Conservation (phyloP, 2,888 invertebrate species). For the Ernsta delagoae region DNA sequence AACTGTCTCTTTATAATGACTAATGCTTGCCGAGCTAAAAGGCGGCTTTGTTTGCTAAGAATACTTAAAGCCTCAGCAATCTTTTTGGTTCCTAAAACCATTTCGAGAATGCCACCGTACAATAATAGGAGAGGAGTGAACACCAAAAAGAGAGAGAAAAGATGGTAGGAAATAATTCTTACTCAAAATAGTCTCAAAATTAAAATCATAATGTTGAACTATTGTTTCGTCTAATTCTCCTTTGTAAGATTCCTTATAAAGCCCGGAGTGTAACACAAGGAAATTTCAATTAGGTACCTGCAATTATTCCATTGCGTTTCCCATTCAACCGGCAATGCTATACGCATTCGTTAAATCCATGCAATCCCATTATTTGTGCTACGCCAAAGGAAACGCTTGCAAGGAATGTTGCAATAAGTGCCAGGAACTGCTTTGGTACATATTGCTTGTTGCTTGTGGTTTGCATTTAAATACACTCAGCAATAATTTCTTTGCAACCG, state of each 20-base stretch:
- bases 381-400: background rate
- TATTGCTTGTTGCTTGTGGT: background rate
- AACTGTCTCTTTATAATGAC: constrained; percentile 37
- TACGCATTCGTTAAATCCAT: constrained; percentile 12
- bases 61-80: constrained; percentile 60
- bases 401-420: constrained; percentile 53
- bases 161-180: background rate
- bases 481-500: too few relatives aligned
- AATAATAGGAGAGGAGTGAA: constrained; percentile 38
- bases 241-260: too few relatives aligned
- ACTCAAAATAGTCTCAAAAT: too few relatives aligned
- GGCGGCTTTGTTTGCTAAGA: constrained; percentile 43
- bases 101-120: constrained; percentile 60
- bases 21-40: constrained; percentile 24
- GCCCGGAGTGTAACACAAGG: too few relatives aligned
- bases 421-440: constrained; percentile 41
- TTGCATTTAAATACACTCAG: too few relatives aligned
- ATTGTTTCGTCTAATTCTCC: too few relatives aligned
- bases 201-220: too few relatives aligned
- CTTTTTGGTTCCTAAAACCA: constrained; percentile 72
- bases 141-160: background rate
- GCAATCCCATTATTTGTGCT: constrained; percentile 6
- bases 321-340: background rate
- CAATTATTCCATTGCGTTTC: background rate
- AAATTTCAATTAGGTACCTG: background rate